These are phyloP conservation scores for Temnothorax rugatulus DNA, from an alignment of 2,888 invertebrate genomes.

Conservation along the genomic window DNA sequence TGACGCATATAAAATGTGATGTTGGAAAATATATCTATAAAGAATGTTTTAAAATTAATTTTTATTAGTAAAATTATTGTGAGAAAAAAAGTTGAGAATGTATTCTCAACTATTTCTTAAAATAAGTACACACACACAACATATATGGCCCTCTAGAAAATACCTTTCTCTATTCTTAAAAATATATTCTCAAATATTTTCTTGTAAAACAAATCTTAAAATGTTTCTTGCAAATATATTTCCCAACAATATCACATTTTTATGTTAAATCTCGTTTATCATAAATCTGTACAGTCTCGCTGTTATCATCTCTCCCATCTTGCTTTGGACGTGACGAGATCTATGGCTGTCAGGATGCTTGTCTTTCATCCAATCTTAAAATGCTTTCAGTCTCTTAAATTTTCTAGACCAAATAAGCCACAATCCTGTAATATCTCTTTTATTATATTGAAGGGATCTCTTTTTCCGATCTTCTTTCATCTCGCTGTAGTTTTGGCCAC, in stretches of 20 bases:
- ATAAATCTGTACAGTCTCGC: constrained; percentile 22
- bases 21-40: background rate
- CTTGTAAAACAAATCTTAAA: constrained; percentile 12
- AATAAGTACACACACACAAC: background rate
- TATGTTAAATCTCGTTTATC: constrained; percentile 36
- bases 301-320: constrained; percentile 21
- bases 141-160: background rate
- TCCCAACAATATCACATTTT: constrained; percentile 26
- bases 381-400: constrained; percentile 41
- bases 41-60: background rate
- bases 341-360: constrained; percentile 8
- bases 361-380: constrained; percentile 43
- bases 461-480: constrained; percentile 33
- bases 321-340: constrained; percentile 21
- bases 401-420: constrained; percentile 40
- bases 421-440: constrained; percentile 40
- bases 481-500: constrained; percentile 31
- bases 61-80: background rate
- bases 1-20: background rate
- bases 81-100: background rate
- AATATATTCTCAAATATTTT: constrained; percentile 1
- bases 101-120: background rate
- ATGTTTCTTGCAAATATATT: constrained; percentile 37
- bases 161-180: background rate
- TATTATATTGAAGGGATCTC: constrained; percentile 31